Percentiles rank a stretch among this genome's conserved stretches.
These are phyloP conservation scores for Polymixis flavicincta DNA, from an alignment of 2,888 invertebrate genomes.

Conservation along the genomic window DNA sequence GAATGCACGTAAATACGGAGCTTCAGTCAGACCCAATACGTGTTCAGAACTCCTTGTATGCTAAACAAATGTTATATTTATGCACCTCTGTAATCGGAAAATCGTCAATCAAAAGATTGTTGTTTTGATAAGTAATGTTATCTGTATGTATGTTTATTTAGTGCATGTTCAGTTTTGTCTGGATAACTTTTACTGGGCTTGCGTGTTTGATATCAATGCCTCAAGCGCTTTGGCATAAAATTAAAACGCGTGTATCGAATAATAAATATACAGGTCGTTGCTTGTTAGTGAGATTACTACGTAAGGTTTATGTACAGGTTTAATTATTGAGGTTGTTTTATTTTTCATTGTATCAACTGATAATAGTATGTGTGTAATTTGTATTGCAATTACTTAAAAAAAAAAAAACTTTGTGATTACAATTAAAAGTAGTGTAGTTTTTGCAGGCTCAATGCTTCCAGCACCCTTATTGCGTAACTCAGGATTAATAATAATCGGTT, in stretches of 20 bases:
- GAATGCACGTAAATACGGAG: constrained; percentile 48
- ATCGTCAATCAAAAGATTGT: constrained; percentile 83
- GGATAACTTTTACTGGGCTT: constrained; percentile 62
- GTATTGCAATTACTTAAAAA: constrained; percentile 16
- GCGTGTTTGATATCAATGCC: constrained; percentile 70
- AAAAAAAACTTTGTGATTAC: constrained; percentile 7
- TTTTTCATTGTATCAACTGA: constrained; percentile 32
- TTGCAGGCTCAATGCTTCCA: constrained; percentile 2
- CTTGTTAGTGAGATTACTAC: constrained; percentile 14
- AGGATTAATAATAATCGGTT: no score
- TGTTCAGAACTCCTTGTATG: constrained; percentile 77
- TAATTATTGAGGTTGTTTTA: constrained; percentile 33
- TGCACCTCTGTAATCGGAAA: constrained; percentile 80
- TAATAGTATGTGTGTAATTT: constrained; percentile 10
- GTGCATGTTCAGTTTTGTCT: constrained; percentile 52
- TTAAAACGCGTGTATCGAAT: constrained; percentile 56
- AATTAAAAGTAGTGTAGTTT: constrained; percentile 11
- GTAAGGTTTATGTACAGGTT: constrained; percentile 21
- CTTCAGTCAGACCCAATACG: constrained; percentile 73
- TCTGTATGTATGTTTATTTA: constrained; percentile 64
- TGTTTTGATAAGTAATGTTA: constrained; percentile 71
- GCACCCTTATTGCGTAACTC: no score
- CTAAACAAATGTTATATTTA: constrained; percentile 85
- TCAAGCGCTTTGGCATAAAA: constrained; percentile 59
- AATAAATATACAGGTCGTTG: constrained; percentile 52